Percentiles rank a stretch among this genome's conserved stretches.
Evolutionary conservation across 1,140 invertebrate species (phyloP).

Genomic region (Myzus persicae): DNA sequence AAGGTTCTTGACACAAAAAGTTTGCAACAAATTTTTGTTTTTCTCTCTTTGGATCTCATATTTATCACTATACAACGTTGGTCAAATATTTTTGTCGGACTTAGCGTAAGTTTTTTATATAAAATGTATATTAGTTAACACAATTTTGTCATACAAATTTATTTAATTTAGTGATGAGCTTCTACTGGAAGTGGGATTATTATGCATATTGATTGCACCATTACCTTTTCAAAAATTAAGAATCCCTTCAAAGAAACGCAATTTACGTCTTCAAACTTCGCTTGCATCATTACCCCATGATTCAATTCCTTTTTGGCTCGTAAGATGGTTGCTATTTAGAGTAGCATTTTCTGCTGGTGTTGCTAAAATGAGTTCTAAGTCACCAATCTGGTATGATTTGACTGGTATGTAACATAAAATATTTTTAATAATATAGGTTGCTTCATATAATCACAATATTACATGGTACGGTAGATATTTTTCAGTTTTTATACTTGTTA

Average conservation of each 20-base stretch:
- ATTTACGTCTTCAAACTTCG: constrained; percentile 51
- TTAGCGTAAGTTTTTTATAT: constrained; percentile 71
- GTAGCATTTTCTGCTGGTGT: constrained; percentile 80
- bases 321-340: constrained; percentile 81
- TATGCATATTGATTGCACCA: constrained; percentile 78
- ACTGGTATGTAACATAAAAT: constrained; percentile 70
- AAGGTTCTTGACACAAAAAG: constrained; percentile 73
- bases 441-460: neutral
- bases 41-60: constrained; percentile 76
- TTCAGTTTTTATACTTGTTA: neutral
- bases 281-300: constrained; percentile 66
- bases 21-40: constrained; percentile 73
- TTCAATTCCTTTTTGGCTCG: constrained; percentile 74
- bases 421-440: neutral
- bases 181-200: constrained; percentile 78
- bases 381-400: constrained; percentile 83
- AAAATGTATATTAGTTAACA: neutral
- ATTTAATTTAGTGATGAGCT: constrained; percentile 74
- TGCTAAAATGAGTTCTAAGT: constrained; percentile 78
- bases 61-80: constrained; percentile 79
- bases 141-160: constrained; percentile 16
- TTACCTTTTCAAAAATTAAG: constrained; percentile 66
- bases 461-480: neutral
- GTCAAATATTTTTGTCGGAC: constrained; percentile 79
- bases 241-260: constrained; percentile 62